Percentiles rank a stretch among this genome's conserved stretches.
phyloP scores from a whole-genome alignment of 2,797 vertebrate species.

The Hippopotamyrus pictus region DNA sequence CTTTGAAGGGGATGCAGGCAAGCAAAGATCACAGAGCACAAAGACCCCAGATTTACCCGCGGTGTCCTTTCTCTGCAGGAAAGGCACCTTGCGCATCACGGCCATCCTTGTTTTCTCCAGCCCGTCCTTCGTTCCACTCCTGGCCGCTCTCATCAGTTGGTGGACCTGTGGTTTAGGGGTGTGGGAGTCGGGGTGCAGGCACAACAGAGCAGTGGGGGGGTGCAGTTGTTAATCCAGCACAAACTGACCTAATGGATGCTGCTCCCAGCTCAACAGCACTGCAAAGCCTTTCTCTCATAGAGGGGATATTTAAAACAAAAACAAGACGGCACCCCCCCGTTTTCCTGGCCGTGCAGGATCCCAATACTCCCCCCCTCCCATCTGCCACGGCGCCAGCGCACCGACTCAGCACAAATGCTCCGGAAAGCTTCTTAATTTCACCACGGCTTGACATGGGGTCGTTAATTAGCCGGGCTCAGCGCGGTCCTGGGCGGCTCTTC shows the following conservation, averaged over 20 bases:
- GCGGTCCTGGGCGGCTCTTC: conserved; percentile 42
- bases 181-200: conserved; percentile 14
- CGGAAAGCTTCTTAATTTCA: conserved; percentile 42
- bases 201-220: background rate
- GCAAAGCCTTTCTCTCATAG: background rate
- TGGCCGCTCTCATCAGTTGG: conserved; percentile 90
- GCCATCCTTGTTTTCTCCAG: conserved; percentile 90
- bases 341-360: background rate
- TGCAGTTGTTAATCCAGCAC: background rate
- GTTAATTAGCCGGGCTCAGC: conserved; percentile 45
- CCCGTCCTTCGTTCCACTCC: conserved; percentile 86
- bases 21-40: background rate
- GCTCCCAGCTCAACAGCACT: background rate
- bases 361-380: background rate
- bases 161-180: conserved; percentile 71
- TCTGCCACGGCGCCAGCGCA: background rate
- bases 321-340: background rate
- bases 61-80: conserved; percentile 80
- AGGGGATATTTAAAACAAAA: background rate
- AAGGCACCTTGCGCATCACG: conserved; percentile 83
- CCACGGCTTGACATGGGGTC: conserved; percentile 52
- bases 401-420: background rate
- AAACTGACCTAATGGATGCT: background rate
- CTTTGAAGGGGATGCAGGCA: background rate
- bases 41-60: conserved; percentile 57